Conservation (phyloP, 2,888 invertebrate species). For the Dyspetes luteomarginatus region DNA sequence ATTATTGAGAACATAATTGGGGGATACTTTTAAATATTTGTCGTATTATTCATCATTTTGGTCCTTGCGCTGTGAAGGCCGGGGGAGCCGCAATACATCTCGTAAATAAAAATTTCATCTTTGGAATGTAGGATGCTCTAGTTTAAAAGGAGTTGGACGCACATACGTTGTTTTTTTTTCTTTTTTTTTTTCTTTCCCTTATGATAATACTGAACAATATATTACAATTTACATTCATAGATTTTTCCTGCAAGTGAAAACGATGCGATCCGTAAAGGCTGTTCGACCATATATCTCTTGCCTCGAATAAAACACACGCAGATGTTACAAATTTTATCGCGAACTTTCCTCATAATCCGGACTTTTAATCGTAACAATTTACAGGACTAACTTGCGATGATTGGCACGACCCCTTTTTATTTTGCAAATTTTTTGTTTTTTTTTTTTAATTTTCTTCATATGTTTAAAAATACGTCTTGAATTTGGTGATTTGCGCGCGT, state of each 20-base stretch:
- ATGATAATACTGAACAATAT: slow-evolving; percentile 82
- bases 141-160: slow-evolving; percentile 70
- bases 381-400: slow-evolving; percentile 65
- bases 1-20: slow-evolving; percentile 49
- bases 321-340: slow-evolving; percentile 55
- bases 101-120: slow-evolving; percentile 71
- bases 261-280: slow-evolving; percentile 56
- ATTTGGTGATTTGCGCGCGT: slow-evolving; percentile 49
- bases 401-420: slow-evolving; percentile 59
- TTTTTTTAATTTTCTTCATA: slow-evolving; percentile 13
- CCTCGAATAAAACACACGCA: slow-evolving; percentile 53
- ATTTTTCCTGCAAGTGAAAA: slow-evolving; percentile 61
- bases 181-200: slow-evolving; percentile 71
- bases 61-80: slow-evolving; percentile 33
- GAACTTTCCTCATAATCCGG: slow-evolving; percentile 55
- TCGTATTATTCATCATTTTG: slow-evolving; percentile 29
- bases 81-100: slow-evolving; percentile 57
- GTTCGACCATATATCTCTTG: slow-evolving; percentile 57
- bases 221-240: slow-evolving; percentile 80
- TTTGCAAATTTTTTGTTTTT: slow-evolving; percentile 34
- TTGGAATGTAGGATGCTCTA: slow-evolving; percentile 81
- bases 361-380: slow-evolving; percentile 64
- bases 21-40: slow-evolving; percentile 44
- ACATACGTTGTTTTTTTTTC: slow-evolving; percentile 44
- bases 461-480: slow-evolving; percentile 50